phyloP scores from a whole-genome alignment of 1,140 invertebrate genomes.

The Drosophila trapezifrons region DNA sequence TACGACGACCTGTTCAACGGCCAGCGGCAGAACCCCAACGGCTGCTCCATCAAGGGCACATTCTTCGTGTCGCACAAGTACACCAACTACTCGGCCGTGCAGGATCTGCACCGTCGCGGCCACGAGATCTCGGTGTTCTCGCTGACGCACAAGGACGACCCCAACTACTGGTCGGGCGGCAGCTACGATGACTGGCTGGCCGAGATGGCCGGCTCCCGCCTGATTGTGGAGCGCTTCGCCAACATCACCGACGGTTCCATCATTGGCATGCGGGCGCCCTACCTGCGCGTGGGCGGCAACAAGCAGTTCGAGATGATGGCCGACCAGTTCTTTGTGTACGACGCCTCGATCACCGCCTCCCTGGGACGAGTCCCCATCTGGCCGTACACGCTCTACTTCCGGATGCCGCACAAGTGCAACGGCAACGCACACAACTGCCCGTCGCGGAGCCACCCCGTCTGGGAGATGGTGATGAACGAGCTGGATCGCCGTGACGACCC shows the following conservation, averaged over 20 bases:
- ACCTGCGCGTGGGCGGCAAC: constrained; percentile 95
- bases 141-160: constrained; percentile 95
- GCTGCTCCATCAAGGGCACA: constrained; percentile 96
- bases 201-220: constrained; percentile 96
- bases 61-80: constrained; percentile 99
- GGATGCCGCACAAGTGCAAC: constrained; percentile 97
- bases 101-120: constrained; percentile 95
- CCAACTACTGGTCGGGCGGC: constrained; percentile 94
- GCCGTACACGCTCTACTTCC: constrained; percentile 97
- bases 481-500: constrained; percentile 95
- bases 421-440: constrained; percentile 96
- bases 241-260: constrained; percentile 96
- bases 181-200: constrained; percentile 96
- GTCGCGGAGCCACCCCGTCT: constrained; percentile 94
- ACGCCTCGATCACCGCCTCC: constrained; percentile 96
- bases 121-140: constrained; percentile 98
- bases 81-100: constrained; percentile 96
- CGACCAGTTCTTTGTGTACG: constrained; percentile 97
- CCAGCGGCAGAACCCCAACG: constrained; percentile 94
- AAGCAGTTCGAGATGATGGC: constrained; percentile 98
- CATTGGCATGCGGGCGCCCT: constrained; percentile 94
- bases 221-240: constrained; percentile 94
- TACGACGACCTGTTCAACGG: constrained; percentile 96
- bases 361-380: constrained; percentile 95
- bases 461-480: constrained; percentile 98